Evolutionary conservation across 2,797 vertebrate genomes (phyloP).

Genomic region (Tolypeutes matacus): DNA sequence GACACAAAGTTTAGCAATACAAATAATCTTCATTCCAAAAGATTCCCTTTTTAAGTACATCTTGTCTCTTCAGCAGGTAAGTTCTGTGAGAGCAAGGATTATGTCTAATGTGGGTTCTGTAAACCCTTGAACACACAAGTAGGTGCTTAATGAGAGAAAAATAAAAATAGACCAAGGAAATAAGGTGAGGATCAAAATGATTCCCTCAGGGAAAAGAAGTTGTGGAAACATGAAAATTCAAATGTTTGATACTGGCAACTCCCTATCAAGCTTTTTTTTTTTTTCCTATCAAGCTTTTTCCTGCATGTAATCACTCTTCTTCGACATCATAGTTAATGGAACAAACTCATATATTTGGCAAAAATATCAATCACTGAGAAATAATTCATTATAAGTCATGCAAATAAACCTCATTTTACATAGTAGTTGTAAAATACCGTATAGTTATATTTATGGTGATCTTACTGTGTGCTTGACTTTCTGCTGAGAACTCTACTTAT

Average conservation of each 20-base stretch:
- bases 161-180: background rate
- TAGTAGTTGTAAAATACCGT: background rate
- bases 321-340: background rate
- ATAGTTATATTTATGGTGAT: background rate
- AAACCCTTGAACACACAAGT: background rate
- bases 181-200: background rate
- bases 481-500: background rate
- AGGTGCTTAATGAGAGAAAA: background rate
- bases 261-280: background rate
- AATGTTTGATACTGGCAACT: background rate
- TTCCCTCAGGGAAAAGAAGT: background rate
- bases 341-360: background rate
- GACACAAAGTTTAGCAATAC: background rate
- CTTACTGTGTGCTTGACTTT: background rate
- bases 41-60: background rate
- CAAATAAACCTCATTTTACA: background rate
- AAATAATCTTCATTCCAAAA: conserved; percentile 15
- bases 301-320: background rate
- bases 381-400: background rate
- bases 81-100: background rate
- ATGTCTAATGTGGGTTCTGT: background rate
- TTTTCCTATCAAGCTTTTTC: background rate
- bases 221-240: background rate
- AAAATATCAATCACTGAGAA: background rate
- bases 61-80: conserved; percentile 9